Percentiles rank a stretch among this genome's conserved stretches.
These are phyloP conservation scores for Echinometra lucunter DNA, from an alignment of 53 echinoderm and acorn worm species.

Conservation along the genomic window DNA sequence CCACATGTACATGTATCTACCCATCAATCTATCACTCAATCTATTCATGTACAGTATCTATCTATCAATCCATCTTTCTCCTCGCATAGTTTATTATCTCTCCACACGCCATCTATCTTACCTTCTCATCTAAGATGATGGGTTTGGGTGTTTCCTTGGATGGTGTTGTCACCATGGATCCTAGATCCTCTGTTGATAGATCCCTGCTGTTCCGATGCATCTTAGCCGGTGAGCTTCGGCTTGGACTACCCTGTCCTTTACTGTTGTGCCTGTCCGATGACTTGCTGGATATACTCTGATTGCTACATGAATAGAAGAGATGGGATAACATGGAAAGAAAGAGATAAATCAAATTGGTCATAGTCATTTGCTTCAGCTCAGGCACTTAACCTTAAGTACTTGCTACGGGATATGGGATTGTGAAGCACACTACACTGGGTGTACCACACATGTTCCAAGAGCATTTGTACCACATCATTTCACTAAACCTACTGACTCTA, in stretches of 20 bases:
- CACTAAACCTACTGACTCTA: too few species aligned
- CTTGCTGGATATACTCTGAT: conserved; percentile 76
- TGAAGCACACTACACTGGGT: neutral
- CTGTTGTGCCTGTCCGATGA: conserved; percentile 83
- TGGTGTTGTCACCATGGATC: conserved; percentile 78
- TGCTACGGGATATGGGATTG: neutral
- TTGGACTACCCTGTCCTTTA: conserved; percentile 80
- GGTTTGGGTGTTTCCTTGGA: conserved; percentile 88
- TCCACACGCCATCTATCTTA: conserved; percentile 42
- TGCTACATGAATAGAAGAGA: conserved; percentile 14
- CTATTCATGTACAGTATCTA: neutral
- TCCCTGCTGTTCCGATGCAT: conserved; percentile 88
- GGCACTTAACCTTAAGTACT: neutral
- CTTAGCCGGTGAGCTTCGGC: conserved; percentile 73
- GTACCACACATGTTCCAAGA: too few species aligned
- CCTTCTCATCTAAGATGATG: conserved; percentile 97
- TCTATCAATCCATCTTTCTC: neutral
- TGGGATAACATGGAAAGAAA: neutral
- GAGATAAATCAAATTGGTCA: neutral
- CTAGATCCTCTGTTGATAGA: conserved; percentile 81
- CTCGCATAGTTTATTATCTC: neutral
- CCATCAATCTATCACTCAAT: neutral
- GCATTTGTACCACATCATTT: too few species aligned
- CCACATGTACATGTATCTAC: too few species aligned
- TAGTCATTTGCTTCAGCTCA: neutral